phyloP scores from a whole-genome alignment of 1,140 invertebrate genomes.

The Onthophagus taurus region DNA sequence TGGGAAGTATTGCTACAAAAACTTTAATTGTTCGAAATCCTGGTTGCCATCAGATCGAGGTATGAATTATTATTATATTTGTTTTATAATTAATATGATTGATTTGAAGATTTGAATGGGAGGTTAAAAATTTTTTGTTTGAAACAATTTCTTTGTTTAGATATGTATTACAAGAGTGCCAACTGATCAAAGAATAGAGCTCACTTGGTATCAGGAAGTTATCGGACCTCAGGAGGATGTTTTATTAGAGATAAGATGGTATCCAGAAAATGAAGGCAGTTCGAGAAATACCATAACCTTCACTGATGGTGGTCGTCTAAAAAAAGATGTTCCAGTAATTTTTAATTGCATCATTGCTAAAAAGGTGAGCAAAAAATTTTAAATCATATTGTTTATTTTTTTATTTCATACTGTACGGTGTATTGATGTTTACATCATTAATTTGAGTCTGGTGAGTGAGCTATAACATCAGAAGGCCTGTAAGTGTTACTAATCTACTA shows the following conservation, averaged over 20 bases:
- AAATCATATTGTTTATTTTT: neutral
- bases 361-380: constrained; percentile 14
- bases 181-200: constrained; percentile 45
- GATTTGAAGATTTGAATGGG: neutral
- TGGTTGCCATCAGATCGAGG: constrained; percentile 43
- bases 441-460: too few species aligned
- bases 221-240: constrained; percentile 40
- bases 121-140: neutral
- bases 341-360: constrained; percentile 39
- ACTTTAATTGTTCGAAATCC: constrained; percentile 49
- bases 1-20: constrained; percentile 43
- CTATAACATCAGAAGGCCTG: too few species aligned
- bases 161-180: constrained; percentile 48
- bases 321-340: constrained; percentile 55
- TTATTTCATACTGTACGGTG: too few species aligned
- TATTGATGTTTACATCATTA: too few species aligned
- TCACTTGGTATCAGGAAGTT: constrained; percentile 42
- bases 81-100: neutral
- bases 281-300: constrained; percentile 53
- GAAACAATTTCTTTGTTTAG: constrained; percentile 37
- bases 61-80: neutral
- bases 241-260: constrained; percentile 50
- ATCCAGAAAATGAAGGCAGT: constrained; percentile 44
- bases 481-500: neutral
- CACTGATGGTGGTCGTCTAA: constrained; percentile 49